Percentiles rank a stretch among this genome's conserved stretches.
Conservation (phyloP, 2,888 invertebrate species). For the Pilophorus perplexus region DNA sequence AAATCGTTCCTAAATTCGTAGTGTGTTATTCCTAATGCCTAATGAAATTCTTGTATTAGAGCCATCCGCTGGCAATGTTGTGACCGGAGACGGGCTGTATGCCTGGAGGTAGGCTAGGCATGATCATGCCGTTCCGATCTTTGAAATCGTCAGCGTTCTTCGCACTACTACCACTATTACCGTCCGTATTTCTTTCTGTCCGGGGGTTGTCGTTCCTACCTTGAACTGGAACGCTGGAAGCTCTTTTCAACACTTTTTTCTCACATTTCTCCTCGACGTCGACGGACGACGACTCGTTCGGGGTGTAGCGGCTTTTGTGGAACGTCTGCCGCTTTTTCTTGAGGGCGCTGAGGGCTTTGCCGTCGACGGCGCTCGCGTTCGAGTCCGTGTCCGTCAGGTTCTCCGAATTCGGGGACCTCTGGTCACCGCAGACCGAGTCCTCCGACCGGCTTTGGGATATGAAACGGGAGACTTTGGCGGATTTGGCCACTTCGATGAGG, state of each 20-base stretch:
- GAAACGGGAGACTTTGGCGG: conserved; percentile 73
- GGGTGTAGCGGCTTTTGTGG: conserved; percentile 61
- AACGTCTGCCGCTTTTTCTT: conserved; percentile 80
- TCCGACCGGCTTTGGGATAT: conserved; percentile 76
- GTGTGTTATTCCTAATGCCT: no score
- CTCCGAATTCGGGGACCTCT: conserved; percentile 60
- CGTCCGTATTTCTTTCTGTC: conserved; percentile 12
- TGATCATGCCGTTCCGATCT: conserved; percentile 59
- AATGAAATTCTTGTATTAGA: no score
- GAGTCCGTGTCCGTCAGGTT: conserved; percentile 72
- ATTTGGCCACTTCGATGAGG: conserved; percentile 80
- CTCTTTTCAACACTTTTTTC: conserved; percentile 62
- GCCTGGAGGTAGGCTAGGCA: conserved; percentile 67
- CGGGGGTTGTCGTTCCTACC: conserved; percentile 52
- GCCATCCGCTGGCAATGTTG: conserved; percentile 68
- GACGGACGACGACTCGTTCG: conserved; percentile 47
- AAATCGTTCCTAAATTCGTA: no score
- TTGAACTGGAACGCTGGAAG: conserved; percentile 67
- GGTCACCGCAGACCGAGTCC: conserved; percentile 69
- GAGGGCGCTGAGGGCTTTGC: conserved; percentile 65
- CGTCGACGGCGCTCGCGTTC: conserved; percentile 58
- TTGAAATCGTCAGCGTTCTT: conserved; percentile 51
- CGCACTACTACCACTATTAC: conserved; percentile 2
- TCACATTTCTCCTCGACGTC: conserved; percentile 47
- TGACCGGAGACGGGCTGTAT: conserved; percentile 73